Evolutionary conservation across 2,797 vertebrate genomes (phyloP).

Genomic region (Columba guinea): DNA sequence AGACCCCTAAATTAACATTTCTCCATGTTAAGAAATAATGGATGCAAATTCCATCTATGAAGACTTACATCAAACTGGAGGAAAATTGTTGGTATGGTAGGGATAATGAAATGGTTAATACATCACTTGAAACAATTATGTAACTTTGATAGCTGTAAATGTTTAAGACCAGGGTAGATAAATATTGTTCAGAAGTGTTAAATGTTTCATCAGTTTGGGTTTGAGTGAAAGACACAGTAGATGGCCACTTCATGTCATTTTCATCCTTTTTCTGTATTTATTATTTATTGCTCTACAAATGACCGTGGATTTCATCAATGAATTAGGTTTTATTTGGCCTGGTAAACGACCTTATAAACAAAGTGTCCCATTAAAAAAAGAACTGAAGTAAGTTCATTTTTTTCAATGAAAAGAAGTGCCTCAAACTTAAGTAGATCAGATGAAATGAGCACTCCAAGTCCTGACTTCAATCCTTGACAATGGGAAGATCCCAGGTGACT

Average conservation of each 20-base stretch:
- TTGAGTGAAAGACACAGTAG: background rate
- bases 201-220: background rate
- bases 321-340: background rate
- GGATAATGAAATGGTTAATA: background rate
- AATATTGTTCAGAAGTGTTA: background rate
- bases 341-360: background rate
- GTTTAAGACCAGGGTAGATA: background rate
- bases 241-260: background rate
- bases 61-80: background rate
- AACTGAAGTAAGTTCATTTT: background rate
- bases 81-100: background rate
- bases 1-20: background rate
- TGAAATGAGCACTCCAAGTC: background rate
- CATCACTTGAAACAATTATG: background rate
- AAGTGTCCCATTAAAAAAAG: background rate
- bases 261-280: background rate
- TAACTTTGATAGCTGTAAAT: background rate
- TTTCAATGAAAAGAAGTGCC: background rate
- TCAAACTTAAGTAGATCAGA: background rate
- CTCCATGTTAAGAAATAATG: background rate
- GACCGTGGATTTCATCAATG: background rate
- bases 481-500: background rate
- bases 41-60: background rate
- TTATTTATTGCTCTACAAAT: background rate
- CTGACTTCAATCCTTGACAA: background rate